Conservation (phyloP, 1,140 invertebrate species). For the Schmidtea mediterranea region DNA sequence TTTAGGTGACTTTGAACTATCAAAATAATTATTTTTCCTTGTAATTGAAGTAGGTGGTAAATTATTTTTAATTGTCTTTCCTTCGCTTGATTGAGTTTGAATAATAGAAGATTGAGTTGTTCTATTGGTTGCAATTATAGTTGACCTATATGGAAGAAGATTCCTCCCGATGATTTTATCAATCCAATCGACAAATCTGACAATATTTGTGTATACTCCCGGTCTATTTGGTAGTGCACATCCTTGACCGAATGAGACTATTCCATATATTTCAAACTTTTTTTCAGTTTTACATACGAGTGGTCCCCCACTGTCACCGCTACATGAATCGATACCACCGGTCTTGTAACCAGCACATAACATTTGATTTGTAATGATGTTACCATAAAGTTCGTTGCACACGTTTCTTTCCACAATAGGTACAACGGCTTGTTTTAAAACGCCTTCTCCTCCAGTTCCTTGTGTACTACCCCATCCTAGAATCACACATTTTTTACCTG, state of each 20-base stretch:
- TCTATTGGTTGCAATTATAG: too few species aligned
- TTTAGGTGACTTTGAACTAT: too few species aligned
- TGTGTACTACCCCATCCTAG: slow-evolving; percentile 45
- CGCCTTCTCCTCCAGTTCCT: slow-evolving; percentile 14
- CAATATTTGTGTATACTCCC: slow-evolving; percentile 32
- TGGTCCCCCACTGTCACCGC: slow-evolving; percentile 31
- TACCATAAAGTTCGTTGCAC: not conserved
- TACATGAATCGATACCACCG: not conserved
- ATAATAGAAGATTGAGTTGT: too few species aligned
- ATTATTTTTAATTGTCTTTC: too few species aligned
- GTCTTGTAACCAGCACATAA: not conserved
- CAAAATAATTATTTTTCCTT: too few species aligned
- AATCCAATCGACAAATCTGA: too few species aligned
- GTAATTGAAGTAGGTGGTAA: too few species aligned
- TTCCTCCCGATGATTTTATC: too few species aligned
- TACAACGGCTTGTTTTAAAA: not conserved
- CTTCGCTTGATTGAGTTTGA: too few species aligned
- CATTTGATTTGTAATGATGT: slow-evolving; percentile 37
- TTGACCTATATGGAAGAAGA: too few species aligned
- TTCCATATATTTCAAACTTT: slow-evolving; percentile 29
- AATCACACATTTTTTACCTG: slow-evolving; percentile 45
- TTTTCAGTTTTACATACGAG: slow-evolving; percentile 24
- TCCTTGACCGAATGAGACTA: slow-evolving; percentile 38
- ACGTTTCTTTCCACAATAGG: not conserved
- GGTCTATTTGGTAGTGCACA: slow-evolving; percentile 34